Evolutionary conservation across 2,888 invertebrate genomes (phyloP), one percentile per base, ranked within the genome.

Genomic region (Eupithecia centaureata): DNA sequence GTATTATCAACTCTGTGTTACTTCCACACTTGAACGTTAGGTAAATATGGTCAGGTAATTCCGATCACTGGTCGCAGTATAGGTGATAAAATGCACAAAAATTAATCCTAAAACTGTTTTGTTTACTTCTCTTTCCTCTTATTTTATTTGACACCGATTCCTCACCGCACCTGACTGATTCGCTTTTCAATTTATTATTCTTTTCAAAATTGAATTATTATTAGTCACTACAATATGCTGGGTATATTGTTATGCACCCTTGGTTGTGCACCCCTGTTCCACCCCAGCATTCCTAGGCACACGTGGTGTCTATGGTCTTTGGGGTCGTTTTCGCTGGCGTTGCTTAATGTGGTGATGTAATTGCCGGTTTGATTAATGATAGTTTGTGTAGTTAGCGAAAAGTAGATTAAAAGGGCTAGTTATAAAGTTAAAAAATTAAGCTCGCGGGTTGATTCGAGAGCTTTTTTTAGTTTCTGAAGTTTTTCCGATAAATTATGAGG

Each of bases 231-330:
- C 82, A 83, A 80, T 82, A 82, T 81, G 81, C 71, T 67, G 70
- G 73, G 71, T 73, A 72, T 72, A 81, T 84, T 84, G 82, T 83
- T 81, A 83, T 87, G 76, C 82, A 83, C 83, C 85, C 83, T 70
- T 72, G 74, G 18, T 67, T 60, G 61, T 72, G 72, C 74, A 65
- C 73, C 77, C 76, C 72, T 74, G 70, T 72, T 78, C 61, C 56
- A 51, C 32, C 32, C 27, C 71, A 79, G 80, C 89, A 89, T 88
- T 89, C 89, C 89, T 70, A 27, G 81, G 85, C 85, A 87, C 91
- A 91, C 91, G 91, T 91, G 91, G 82, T 84, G 62, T 25, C 47
- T 52, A 25, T 27, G 52, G n/a, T 28, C 28, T 30, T 63, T 56
- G 67, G 74, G 75, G 69, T 74, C 67, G 52, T 67, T 70, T 70